These are phyloP conservation scores for Trachymyrmex cornetzi DNA, from an alignment of 1,140 invertebrate genomes.

Conservation along the genomic window DNA sequence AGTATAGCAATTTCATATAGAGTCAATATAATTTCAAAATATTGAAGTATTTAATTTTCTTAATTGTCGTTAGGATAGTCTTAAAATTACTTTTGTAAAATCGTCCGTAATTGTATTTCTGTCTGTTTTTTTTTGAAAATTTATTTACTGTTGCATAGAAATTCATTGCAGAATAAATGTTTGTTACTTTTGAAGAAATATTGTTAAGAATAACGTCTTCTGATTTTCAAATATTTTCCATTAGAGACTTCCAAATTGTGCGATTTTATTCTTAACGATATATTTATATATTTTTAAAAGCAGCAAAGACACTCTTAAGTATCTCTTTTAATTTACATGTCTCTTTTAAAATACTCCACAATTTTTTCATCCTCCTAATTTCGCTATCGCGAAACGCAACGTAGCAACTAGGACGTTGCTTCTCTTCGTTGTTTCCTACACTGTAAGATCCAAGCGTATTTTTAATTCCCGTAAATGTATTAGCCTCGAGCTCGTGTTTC, in stretches of 20 bases:
- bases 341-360: neutral
- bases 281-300: slow-evolving; percentile 14
- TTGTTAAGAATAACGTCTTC: neutral
- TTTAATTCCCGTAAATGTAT: slow-evolving; percentile 12
- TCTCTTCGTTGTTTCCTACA: neutral
- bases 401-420: neutral
- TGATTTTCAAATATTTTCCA: neutral
- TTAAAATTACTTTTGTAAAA: neutral
- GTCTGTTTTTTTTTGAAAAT: neutral
- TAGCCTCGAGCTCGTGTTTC: slow-evolving; percentile 19
- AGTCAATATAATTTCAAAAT: neutral
- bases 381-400: neutral
- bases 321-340: neutral
- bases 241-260: no score
- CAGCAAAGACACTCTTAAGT: neutral
- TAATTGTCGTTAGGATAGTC: neutral
- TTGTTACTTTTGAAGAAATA: neutral
- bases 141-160: neutral
- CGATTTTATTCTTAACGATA: neutral
- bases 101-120: neutral
- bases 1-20: neutral
- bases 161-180: neutral
- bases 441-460: neutral
- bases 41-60: neutral
- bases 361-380: neutral